A percentile compares a stretch with the other conserved stretches of the same genome.
These are phyloP conservation scores for Sceloporus undulatus DNA, from an alignment of 2,113 vertebrate species.

Conservation along the genomic window DNA sequence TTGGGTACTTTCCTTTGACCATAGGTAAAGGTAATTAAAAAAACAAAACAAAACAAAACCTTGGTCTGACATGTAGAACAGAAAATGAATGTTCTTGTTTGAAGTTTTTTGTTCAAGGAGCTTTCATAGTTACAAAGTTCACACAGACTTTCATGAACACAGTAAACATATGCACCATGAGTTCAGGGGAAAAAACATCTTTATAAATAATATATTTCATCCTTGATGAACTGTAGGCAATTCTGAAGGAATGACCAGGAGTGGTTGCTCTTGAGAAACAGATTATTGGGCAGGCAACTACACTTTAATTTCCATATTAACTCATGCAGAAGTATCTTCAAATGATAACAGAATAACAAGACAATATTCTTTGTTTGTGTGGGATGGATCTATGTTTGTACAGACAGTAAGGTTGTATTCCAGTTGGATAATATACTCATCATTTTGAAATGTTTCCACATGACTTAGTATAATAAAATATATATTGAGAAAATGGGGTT, in stretches of 20 bases:
- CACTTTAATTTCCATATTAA: constrained; percentile 29
- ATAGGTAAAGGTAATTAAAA: neutral
- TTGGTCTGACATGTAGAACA: neutral
- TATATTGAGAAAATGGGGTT: neutral
- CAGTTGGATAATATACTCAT: neutral
- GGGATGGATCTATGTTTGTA: neutral
- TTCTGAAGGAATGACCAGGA: constrained; percentile 9
- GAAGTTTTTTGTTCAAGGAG: neutral
- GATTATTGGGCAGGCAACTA: constrained; percentile 11
- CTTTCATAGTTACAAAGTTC: neutral
- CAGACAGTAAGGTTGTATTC: neutral
- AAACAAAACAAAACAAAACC: neutral
- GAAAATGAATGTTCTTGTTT: neutral
- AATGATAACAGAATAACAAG: constrained; percentile 22
- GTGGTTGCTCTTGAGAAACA: constrained; percentile 6
- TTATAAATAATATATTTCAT: neutral
- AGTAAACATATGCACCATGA: neutral
- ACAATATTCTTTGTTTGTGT: neutral
- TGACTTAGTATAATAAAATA: constrained; percentile 17
- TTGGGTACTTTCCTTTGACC: neutral
- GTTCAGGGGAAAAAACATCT: neutral
- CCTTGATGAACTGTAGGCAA: neutral
- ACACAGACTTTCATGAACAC: neutral
- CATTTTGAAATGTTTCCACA: constrained; percentile 18
- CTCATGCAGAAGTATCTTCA: constrained; percentile 29